Evolutionary conservation across 92 coral and sea anemone genomes (phyloP), one percentile per base, ranked within the genome.

Genomic region (Bergia sp.): DNA sequence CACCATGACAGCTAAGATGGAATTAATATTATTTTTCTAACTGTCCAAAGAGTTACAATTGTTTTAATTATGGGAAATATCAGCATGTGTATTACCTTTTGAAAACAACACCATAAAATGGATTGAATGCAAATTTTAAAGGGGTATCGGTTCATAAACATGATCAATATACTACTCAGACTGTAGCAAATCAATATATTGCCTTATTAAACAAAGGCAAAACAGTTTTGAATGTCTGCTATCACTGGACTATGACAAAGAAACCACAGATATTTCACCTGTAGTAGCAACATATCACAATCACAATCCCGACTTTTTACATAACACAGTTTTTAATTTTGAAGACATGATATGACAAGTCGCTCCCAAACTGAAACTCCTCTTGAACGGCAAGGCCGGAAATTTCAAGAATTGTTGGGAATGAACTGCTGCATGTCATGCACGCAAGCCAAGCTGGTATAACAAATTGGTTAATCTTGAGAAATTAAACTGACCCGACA

Each of bases 261-360:
- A 36, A 41, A 41, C 80, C 80, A 76, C 80, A 76, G 18, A 42
- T 76, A 39, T 76, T 44, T 50, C 50, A 76, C 80, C 80, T 74
- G 78, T 37, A 74, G 44, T 37, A 13, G 45, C 43, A 37, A 2
- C 50, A 3, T 61, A 18, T 61, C 53, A 76, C 80, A 41, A 39
- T 50, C 11, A 40, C 41, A 1, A 76, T 36, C 80, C 23, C 80
- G 41, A 16, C 29, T 29, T 29, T 29, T 29, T 29, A 29, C 29
- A 29, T 29, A 29, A 29, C 29, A 29, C 29, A 29, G 29, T 29
- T 29, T 29, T 29, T 29, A 29, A 29, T 29, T 29, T 29, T 29
- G 29, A 29, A 29, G 29, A 29, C 29, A 29, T 29, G 37, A 76
- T 1, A 2, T 41, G 50, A 42, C 80, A 41, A 76, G 15, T 40